Evolutionary conservation across 2,888 invertebrate genomes (phyloP).

Genomic region (Cheilosia vernalis): DNA sequence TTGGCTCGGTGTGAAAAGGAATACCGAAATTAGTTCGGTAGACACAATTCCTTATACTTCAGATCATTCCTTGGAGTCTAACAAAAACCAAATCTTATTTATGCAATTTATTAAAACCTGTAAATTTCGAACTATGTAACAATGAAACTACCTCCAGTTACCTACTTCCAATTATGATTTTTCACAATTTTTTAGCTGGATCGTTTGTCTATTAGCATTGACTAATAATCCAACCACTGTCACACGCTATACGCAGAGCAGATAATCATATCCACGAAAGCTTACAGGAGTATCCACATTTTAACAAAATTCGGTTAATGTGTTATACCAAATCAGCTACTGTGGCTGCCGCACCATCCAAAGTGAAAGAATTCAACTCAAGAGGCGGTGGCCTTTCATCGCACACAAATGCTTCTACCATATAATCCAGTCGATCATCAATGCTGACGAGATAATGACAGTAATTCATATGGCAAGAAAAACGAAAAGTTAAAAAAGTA

Average conservation of each 20-base stretch:
- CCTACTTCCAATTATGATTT: no score
- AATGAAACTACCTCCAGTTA: no score
- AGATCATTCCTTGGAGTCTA: no score
- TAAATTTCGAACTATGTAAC: no score
- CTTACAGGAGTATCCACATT: slow-evolving; percentile 33
- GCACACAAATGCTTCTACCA: slow-evolving; percentile 67
- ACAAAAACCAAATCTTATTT: no score
- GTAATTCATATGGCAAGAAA: slow-evolving; percentile 74
- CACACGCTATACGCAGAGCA: background rate
- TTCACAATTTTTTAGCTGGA: no score
- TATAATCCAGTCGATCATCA: slow-evolving; percentile 74
- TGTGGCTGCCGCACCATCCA: slow-evolving; percentile 40
- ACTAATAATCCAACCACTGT: slow-evolving; percentile 32
- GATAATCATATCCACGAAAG: slow-evolving; percentile 30
- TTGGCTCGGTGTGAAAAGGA: no score
- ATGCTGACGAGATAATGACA: slow-evolving; percentile 74
- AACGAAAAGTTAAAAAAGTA: slow-evolving; percentile 66
- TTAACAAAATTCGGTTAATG: slow-evolving; percentile 52
- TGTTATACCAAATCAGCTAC: slow-evolving; percentile 64
- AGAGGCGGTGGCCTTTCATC: slow-evolving; percentile 74
- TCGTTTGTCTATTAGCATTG: background rate
- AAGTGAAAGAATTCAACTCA: slow-evolving; percentile 41
- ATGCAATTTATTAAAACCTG: no score
- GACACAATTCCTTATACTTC: no score
- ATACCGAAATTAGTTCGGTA: no score